These are phyloP conservation scores for Listronotus bonariensis DNA, from an alignment of 1,140 invertebrate species.

Conservation along the genomic window DNA sequence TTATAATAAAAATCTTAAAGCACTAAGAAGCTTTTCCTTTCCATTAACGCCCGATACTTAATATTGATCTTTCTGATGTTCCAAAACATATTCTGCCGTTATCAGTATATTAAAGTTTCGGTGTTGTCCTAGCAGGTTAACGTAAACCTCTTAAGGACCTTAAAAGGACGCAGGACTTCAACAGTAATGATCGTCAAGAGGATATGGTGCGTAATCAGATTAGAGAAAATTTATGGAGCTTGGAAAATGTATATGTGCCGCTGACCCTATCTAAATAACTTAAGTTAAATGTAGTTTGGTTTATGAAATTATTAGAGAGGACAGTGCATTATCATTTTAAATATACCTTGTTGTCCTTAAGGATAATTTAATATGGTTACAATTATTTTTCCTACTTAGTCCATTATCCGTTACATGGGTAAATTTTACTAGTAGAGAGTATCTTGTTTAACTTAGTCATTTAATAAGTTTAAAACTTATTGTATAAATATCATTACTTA, in stretches of 20 bases:
- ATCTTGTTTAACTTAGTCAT: no score
- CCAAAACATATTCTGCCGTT: constrained; percentile 7
- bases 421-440: no score
- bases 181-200: constrained; percentile 27
- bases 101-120: constrained; percentile 31
- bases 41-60: no score
- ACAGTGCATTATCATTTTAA: constrained; percentile 1
- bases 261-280: constrained; percentile 36
- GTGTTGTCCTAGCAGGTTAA: constrained; percentile 30
- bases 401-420: no score
- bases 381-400: no score
- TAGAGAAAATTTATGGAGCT: constrained; percentile 29
- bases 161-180: constrained; percentile 30
- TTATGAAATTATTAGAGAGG: constrained; percentile 15
- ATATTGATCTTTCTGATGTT: no score
- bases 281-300: constrained; percentile 16
- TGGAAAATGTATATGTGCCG: constrained; percentile 21
- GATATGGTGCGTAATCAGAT: constrained; percentile 35
- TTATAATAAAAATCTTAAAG: no score
- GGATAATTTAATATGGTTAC: neutral
- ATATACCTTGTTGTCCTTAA: neutral
- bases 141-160: constrained; percentile 32
- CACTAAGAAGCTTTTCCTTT: no score
- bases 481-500: no score
- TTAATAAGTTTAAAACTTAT: no score